Evolutionary conservation across 2,113 vertebrate species (phyloP).

Genomic region (Silurus meridionalis): DNA sequence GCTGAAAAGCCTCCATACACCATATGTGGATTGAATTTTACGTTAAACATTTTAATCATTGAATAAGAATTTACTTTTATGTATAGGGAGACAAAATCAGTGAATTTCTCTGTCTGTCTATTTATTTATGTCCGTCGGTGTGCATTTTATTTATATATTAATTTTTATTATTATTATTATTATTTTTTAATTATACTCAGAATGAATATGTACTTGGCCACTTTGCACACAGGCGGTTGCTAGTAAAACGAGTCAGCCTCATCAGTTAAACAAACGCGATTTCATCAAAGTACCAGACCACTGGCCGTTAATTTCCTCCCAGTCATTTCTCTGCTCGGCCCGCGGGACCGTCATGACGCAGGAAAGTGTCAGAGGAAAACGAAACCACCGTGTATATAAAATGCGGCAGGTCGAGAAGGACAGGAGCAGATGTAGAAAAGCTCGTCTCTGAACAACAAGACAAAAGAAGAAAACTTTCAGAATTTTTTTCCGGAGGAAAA

Average conservation of each 20-base stretch:
- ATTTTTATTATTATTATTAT: too few species aligned
- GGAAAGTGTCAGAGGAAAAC: constrained; percentile 61
- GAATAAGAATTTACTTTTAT: too few species aligned
- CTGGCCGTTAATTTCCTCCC: constrained; percentile 57
- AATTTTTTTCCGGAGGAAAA: background rate
- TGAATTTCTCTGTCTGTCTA: too few species aligned
- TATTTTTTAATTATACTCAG: background rate
- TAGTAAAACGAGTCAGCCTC: constrained; percentile 41
- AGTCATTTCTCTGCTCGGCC: constrained; percentile 50
- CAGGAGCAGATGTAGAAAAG: background rate
- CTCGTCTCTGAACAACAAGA: constrained; percentile 31
- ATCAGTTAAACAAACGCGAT: constrained; percentile 39
- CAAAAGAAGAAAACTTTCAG: constrained; percentile 19
- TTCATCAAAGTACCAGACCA: constrained; percentile 40
- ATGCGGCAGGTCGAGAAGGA: constrained; percentile 54
- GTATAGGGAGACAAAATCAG: too few species aligned
- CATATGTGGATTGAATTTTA: too few species aligned
- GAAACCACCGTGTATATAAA: constrained; percentile 71
- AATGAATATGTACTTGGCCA: background rate
- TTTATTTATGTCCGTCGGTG: too few species aligned
- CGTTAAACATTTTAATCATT: too few species aligned
- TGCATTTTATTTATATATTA: too few species aligned
- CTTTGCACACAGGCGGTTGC: background rate
- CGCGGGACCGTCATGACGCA: constrained; percentile 80
- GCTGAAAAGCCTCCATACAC: too few species aligned